These are phyloP conservation scores for Drosophila bocqueti DNA, from an alignment of 1,140 invertebrate species.

Conservation along the genomic window DNA sequence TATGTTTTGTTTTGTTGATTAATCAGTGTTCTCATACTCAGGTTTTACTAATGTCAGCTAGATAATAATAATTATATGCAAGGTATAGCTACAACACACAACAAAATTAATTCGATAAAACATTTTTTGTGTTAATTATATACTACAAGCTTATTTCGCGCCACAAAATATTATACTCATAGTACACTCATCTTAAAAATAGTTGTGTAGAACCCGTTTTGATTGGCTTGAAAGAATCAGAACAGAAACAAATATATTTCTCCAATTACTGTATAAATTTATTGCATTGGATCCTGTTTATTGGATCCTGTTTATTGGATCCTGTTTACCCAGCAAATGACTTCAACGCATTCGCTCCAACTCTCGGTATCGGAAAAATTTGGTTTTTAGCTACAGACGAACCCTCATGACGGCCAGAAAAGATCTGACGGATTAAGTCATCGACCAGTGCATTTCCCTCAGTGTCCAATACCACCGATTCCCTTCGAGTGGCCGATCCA, in stretches of 20 bases:
- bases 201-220: neutral
- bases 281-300: neutral
- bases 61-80: neutral
- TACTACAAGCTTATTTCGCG: neutral
- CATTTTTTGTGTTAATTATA: neutral
- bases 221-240: neutral
- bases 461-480: slow-evolving; percentile 9
- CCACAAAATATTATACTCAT: neutral
- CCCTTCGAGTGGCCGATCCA: slow-evolving; percentile 17
- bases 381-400: neutral
- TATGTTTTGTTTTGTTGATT: neutral
- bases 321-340: slow-evolving; percentile 25
- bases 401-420: neutral
- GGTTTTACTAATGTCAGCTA: neutral
- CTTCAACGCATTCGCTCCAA: slow-evolving; percentile 16
- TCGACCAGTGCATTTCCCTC: slow-evolving; percentile 12
- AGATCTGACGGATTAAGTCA: slow-evolving; percentile 16
- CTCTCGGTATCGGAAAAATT: neutral
- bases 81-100: neutral
- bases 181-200: neutral
- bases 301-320: neutral
- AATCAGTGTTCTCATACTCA: neutral
- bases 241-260: neutral
- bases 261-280: neutral
- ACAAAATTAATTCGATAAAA: neutral